Evolutionary conservation across 2,797 vertebrate species (phyloP).

Genomic region (Acipenser oxyrinchus): DNA sequence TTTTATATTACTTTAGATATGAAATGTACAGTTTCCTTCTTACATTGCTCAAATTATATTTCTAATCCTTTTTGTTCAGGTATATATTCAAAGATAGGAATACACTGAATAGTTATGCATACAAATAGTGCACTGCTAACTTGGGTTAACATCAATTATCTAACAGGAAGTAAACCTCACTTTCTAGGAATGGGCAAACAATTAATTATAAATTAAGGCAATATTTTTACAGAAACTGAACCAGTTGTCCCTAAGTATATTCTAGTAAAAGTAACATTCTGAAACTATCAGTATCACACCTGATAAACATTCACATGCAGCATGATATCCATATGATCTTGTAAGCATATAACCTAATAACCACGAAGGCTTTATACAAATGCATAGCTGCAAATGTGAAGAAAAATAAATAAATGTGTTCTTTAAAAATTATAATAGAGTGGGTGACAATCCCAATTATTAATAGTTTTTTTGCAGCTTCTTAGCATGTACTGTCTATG

Average conservation of each 20-base stretch:
- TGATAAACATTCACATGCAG: conserved; percentile 25
- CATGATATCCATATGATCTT: background rate
- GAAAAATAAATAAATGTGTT: conserved; percentile 3
- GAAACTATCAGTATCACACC: conserved; percentile 26
- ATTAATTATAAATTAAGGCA: conserved; percentile 65
- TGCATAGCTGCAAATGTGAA: background rate
- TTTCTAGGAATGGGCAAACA: conserved; percentile 43
- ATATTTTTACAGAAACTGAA: too few relatives aligned
- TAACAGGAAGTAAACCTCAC: conserved; percentile 55
- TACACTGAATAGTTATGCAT: conserved; percentile 51
- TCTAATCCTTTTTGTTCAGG: conserved; percentile 44
- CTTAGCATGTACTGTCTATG: too few relatives aligned
- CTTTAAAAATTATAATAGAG: too few relatives aligned
- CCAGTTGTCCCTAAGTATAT: too few relatives aligned
- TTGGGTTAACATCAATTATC: conserved; percentile 36
- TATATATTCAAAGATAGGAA: conserved; percentile 72
- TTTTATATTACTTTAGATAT: conserved; percentile 17
- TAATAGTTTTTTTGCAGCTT: too few relatives aligned
- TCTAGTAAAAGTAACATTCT: conserved; percentile 27
- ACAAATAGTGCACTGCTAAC: conserved; percentile 61
- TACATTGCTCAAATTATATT: conserved; percentile 43
- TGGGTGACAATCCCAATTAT: too few relatives aligned
- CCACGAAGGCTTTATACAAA: background rate
- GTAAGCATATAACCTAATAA: conserved; percentile 4
- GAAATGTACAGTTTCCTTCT: conserved; percentile 23